Base-by-base conservation (phyloP, 1,140 invertebrate genomes). In the Campoletis sonorensis region DNA sequence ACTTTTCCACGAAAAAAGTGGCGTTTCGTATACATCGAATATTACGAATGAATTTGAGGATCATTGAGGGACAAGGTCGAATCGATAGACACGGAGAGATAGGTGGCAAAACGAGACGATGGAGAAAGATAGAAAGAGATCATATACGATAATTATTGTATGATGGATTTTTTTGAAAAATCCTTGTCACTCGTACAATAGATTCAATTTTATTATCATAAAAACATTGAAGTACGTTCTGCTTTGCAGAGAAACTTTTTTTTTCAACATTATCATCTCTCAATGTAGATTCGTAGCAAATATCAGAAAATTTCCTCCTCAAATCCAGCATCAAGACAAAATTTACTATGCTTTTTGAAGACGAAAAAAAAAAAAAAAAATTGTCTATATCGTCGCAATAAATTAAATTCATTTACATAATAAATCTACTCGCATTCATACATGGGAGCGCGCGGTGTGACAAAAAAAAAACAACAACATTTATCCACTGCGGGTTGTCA, bases 321-420 rank as follows among this genome's bases (percentile, higher is more conserved):
- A 45, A 45, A 45, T 45, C 40, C 40, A 45, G 40, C 40, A 72
- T 61, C 61, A 13, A 23, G 54, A 61, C 27, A 54, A 54, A n/a
- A 21, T n/a, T n/a, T 1, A 64, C 13, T 64, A 23, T 4, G 3
- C 21, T 13, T 13, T 26, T 4, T 64, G n/a, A 64, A n/a, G n/a
- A n/a, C n/a, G n/a, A n/a, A n/a, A 26, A 21, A 64, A 64, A 27
- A 64, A 64, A 11, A 64, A 27, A 64, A 26, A 27, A 11, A 33
- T 75, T 77, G 7, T 58, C 73, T 77, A 61, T 81, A 85, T 80
- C 82, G 79, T 86, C 40, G 40, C 85, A 86, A 88, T 88, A 88
- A 87, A 87, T 89, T 87, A 89, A 71, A 82, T 87, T 88, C 88
- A 87, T 87, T 89, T 82, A 84, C 85, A 85, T 80, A 85, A 82